Percentiles rank a stretch among this genome's conserved stretches.
phyloP scores from a whole-genome alignment of 2,113 vertebrate genomes.

The Callopanchax toddi region DNA sequence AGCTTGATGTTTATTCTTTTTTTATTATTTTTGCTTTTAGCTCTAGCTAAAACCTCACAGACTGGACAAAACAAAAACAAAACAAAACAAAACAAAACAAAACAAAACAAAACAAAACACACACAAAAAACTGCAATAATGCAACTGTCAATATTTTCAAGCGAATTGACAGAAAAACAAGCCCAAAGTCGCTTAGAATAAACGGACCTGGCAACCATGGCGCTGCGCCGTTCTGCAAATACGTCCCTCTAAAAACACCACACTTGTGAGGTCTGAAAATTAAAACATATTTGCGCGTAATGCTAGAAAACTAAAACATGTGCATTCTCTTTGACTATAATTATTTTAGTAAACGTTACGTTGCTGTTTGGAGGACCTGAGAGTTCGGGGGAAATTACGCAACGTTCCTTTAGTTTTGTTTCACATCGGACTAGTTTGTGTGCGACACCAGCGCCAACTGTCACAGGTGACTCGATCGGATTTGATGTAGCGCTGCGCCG shows the following conservation, averaged over 20 bases:
- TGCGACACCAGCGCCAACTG: slow-evolving; percentile 38
- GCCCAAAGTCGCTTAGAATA: no score
- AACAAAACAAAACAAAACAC: no score
- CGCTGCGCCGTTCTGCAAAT: slow-evolving; percentile 28
- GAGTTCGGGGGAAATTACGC: neutral
- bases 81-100: no score
- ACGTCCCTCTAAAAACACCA: slow-evolving; percentile 47
- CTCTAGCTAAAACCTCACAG: no score
- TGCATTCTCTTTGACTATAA: accelerated
- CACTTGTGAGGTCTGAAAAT: neutral
- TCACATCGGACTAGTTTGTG: slow-evolving; percentile 46
- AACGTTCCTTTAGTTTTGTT: slow-evolving; percentile 27
- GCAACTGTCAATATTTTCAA: no score
- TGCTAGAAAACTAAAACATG: neutral
- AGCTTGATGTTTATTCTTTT: no score
- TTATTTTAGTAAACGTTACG: neutral
- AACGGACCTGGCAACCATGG: no score
- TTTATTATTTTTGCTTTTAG: no score
- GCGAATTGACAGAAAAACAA: no score
- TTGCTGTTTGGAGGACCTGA: neutral
- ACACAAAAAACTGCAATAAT: no score
- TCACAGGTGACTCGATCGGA: slow-evolving; percentile 33
- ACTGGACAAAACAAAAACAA: no score
- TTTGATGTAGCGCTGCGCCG: neutral
- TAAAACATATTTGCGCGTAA: neutral